Evolutionary conservation across 2,888 invertebrate species (phyloP).

Genomic region (Lepidochrysops patricia): DNA sequence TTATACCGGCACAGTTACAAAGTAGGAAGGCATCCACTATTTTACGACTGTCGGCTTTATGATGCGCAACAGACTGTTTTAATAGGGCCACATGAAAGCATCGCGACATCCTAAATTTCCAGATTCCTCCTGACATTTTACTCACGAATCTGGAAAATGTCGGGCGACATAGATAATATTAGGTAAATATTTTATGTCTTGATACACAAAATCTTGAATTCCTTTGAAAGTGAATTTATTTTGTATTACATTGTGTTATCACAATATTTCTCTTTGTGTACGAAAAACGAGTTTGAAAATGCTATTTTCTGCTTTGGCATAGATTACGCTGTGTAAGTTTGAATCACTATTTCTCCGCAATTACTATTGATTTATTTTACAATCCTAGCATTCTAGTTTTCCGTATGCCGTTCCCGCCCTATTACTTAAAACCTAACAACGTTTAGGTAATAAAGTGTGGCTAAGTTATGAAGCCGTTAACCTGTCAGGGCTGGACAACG

Average conservation of each 20-base stretch:
- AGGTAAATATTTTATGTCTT: neutral
- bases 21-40: conserved; percentile 16
- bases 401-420: neutral
- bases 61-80: conserved; percentile 21
- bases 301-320: neutral
- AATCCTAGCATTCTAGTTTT: too few species aligned
- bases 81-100: conserved; percentile 9
- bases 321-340: neutral
- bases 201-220: neutral
- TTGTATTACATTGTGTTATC: neutral
- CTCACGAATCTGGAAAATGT: neutral
- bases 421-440: neutral
- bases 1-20: conserved; percentile 4
- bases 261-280: neutral
- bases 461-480: conserved; percentile 8
- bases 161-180: neutral
- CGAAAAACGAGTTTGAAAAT: neutral
- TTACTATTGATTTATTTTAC: neutral
- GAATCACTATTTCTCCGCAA: neutral
- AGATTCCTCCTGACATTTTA: conserved; percentile 6
- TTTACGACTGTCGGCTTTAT: conserved; percentile 23
- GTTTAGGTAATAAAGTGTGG: neutral
- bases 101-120: conserved; percentile 1
- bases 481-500: conserved; percentile 7
- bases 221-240: neutral